Conservation (phyloP, 2,797 vertebrate species). For the Gobionotothen gibberifrons region DNA sequence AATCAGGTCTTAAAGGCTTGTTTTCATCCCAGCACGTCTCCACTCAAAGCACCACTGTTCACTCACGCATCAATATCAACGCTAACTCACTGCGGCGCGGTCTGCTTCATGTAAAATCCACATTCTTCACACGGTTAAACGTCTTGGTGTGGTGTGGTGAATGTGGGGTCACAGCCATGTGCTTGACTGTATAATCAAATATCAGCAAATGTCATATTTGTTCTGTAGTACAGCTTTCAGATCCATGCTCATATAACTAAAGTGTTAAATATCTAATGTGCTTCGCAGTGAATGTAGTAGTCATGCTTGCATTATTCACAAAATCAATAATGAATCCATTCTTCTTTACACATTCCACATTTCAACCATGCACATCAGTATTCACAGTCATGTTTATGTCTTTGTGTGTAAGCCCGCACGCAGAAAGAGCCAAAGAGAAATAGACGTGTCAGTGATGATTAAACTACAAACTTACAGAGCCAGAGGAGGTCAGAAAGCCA, state of each 20-base stretch:
- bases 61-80: neutral
- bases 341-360: constrained; percentile 13
- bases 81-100: neutral
- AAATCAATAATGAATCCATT: constrained; percentile 15
- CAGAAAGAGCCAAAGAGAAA: neutral
- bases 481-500: constrained; percentile 19
- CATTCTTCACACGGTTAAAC: constrained; percentile 10
- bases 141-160: constrained; percentile 1
- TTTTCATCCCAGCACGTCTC: constrained; percentile 6
- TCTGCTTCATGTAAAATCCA: constrained; percentile 22
- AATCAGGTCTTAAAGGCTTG: too few species aligned
- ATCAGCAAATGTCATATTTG: neutral
- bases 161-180: neutral
- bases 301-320: constrained; percentile 19
- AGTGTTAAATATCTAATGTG: neutral
- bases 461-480: constrained; percentile 19
- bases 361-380: constrained; percentile 3
- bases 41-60: neutral
- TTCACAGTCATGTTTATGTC: constrained; percentile 11
- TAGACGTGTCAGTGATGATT: constrained; percentile 27
- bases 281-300: neutral
- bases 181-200: constrained; percentile 26
- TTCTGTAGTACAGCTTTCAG: neutral
- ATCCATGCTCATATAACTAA: neutral
- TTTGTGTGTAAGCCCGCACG: constrained; percentile 4